A percentile compares a stretch with the other conserved stretches of the same genome.
These are phyloP conservation scores for Theonella swinhoei DNA, from an alignment of 37 sponge, comb jelly and placozoan species.

Conservation along the genomic window DNA sequence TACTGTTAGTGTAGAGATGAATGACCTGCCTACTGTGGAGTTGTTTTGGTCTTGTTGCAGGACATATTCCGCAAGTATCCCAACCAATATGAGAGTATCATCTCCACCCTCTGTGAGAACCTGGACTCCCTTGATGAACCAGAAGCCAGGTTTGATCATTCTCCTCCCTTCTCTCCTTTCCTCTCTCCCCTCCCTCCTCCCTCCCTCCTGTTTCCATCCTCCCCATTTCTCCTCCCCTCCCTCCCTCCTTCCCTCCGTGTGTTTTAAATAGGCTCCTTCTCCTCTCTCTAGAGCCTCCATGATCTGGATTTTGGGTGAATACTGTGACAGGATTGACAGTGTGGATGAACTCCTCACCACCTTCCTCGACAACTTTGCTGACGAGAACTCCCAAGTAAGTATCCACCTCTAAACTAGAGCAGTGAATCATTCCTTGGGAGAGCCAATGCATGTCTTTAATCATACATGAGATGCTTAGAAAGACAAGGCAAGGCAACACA, in stretches of 20 bases:
- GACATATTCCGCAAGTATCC: constrained; percentile 99
- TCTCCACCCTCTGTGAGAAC: constrained; percentile 96
- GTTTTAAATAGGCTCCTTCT: neutral
- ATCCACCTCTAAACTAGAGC: too few relatives aligned
- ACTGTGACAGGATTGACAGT: constrained; percentile 96
- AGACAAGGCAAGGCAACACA: too few relatives aligned
- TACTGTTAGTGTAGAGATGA: too few relatives aligned
- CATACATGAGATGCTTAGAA: too few relatives aligned
- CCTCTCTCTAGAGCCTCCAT: constrained; percentile 85
- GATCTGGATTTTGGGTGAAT: constrained; percentile 99
- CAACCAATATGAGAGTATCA: constrained; percentile 98
- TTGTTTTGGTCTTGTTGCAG: constrained; percentile 32
- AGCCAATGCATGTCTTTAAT: too few relatives aligned
- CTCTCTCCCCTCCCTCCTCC: neutral
- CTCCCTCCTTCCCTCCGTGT: neutral
- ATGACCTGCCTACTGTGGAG: too few relatives aligned
- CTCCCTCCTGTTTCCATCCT: neutral
- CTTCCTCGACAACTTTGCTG: constrained; percentile 93
- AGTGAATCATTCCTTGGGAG: too few relatives aligned
- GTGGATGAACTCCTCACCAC: constrained; percentile 88
- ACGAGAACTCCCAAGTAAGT: constrained; percentile 86
- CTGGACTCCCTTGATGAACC: constrained; percentile 99
- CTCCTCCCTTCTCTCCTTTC: neutral
- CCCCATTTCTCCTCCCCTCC: neutral
- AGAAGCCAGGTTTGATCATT: constrained; percentile 80